Conservation (phyloP, 2,113 vertebrate species). For the Mirza zaza region DNA sequence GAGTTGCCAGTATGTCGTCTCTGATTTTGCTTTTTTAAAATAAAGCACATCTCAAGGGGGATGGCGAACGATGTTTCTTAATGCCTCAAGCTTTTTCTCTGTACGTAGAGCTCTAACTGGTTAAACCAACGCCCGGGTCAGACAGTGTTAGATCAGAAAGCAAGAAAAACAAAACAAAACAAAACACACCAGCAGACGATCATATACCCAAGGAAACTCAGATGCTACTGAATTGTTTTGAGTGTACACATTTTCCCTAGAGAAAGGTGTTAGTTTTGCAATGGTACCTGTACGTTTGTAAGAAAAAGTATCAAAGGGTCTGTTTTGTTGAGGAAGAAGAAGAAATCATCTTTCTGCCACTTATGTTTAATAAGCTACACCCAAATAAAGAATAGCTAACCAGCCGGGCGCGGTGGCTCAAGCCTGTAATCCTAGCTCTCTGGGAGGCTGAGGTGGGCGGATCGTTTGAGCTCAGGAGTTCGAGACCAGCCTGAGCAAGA, state of each 20-base stretch:
- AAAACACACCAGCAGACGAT: neutral
- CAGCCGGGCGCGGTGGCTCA: too few species aligned
- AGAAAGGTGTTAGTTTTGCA: neutral
- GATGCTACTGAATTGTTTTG: neutral
- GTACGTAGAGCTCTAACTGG: neutral
- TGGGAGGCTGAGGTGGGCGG: too few species aligned
- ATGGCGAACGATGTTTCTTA: neutral
- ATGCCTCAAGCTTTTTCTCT: neutral
- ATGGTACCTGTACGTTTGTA: neutral
- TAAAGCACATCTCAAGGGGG: neutral
- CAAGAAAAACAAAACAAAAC: constrained; percentile 1
- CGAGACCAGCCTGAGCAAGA: too few species aligned
- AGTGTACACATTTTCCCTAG: neutral
- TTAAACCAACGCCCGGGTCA: neutral
- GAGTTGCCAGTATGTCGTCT: neutral
- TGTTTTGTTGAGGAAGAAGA: neutral
- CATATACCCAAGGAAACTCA: neutral
- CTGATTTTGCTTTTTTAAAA: neutral
- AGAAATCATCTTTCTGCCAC: neutral
- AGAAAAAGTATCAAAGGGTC: neutral
- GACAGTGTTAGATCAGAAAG: constrained; percentile 8
- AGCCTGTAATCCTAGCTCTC: too few species aligned
- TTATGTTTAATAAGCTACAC: neutral
- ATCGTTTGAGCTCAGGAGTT: too few species aligned
- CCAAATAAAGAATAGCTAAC: neutral